These are phyloP conservation scores for Iphiclides podalirius DNA, from an alignment of 2,888 invertebrate species.

Conservation along the genomic window DNA sequence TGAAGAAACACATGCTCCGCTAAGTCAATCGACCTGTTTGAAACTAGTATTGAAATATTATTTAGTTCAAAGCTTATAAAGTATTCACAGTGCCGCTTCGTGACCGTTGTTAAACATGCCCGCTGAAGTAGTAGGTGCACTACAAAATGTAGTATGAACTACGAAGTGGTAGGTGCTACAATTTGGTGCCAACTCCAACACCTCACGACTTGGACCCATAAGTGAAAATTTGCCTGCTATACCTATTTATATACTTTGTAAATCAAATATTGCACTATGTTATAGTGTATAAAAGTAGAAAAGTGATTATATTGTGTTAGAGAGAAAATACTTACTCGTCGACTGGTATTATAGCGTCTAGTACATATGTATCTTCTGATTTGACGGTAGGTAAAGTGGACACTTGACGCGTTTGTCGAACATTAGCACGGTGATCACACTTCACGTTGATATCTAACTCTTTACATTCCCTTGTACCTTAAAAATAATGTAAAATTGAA, in stretches of 20 bases:
- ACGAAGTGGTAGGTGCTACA: conserved; percentile 4
- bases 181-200: conserved; percentile 32
- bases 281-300: too few relatives aligned
- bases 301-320: not conserved
- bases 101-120: conserved; percentile 12
- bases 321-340: conserved; percentile 87
- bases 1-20: conserved; percentile 61
- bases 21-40: not conserved
- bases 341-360: conserved; percentile 90
- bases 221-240: not conserved
- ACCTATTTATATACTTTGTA: not conserved
- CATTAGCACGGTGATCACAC: conserved; percentile 89
- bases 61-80: not conserved
- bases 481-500: not conserved
- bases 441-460: conserved; percentile 94
- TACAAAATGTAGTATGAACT: conserved; percentile 1
- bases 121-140: conserved; percentile 25
- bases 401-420: conserved; percentile 83
- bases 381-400: conserved; percentile 76
- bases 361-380: conserved; percentile 89
- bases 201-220: conserved; percentile 22
- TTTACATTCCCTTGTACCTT: conserved; percentile 90
- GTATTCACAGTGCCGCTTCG: conserved; percentile 11
- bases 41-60: not conserved
- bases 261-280: too few relatives aligned